Evolutionary conservation across 53 echinoderm and acorn worm species (phyloP), one percentile per base, ranked within the genome.

Genomic region (Glandiceps talaboti): DNA sequence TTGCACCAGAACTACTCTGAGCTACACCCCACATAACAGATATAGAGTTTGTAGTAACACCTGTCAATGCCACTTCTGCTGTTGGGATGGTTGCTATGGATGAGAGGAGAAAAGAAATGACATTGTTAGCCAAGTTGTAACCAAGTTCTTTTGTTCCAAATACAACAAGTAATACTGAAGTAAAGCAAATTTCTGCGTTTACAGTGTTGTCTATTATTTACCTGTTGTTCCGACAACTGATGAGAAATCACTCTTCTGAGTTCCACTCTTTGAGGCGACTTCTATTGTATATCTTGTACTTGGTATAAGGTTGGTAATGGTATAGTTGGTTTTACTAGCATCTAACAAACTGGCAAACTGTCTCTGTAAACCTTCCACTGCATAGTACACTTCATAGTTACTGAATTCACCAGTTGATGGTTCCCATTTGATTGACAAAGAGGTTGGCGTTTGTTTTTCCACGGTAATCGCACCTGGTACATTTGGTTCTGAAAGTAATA

Each of bases 351-450:
- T 45, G 64, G 6, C 6, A 20, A 45, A 45, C 64, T 45, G 64
- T 45, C 20, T 6, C 64, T 45, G 64, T 20, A 45, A 20, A 12
- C 64, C 64, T 6, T 12, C 64, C 64, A 12, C 6, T 12, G 64
- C 20, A 20, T 45, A 10, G 1, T 73, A 78, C 0, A 91, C 76
- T 74, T 81, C 76, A 33, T 86, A 91, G 30, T 27, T 33, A 77
- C 30, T 81, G 82, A 88, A 88, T 20, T 81, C 80, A 32, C 82
- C 30, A 1, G 14, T 0, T 10, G 88, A 81, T 0, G 84, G 73
- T 14, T 29, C 26, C 91, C 91, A 91, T 26, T 1, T 20, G 26
- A 81, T 79, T 20, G 81, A 31, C 14, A 91, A 30, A 64, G 83
- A 80, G 26, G 81, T 86, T 31, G 86, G 77, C 1, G 84, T 79